Percentiles rank a stretch among this genome's conserved stretches.
Conservation (phyloP, 2,888 invertebrate genomes). For the Tortrix viridana region DNA sequence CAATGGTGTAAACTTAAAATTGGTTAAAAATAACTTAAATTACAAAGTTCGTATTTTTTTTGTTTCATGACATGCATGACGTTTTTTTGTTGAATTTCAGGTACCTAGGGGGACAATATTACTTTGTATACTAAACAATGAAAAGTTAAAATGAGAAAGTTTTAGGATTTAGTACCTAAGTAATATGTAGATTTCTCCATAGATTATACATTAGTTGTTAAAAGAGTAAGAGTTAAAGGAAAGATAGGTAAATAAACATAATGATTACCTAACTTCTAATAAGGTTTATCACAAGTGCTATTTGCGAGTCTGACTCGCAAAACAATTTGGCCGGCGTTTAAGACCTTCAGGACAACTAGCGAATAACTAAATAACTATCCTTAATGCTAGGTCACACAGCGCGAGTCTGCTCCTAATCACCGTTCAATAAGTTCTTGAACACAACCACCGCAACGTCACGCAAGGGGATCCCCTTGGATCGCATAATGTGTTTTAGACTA, state of each 20-base stretch:
- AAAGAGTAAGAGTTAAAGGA: constrained; percentile 19
- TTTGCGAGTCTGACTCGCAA: constrained; percentile 63
- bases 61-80: constrained; percentile 45
- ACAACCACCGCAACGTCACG: no score
- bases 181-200: constrained; percentile 19
- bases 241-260: constrained; percentile 31
- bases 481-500: no score
- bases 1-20: constrained; percentile 40
- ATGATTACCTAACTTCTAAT: constrained; percentile 30
- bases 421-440: background rate
- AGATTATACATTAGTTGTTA: constrained; percentile 23
- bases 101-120: constrained; percentile 76
- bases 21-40: constrained; percentile 38
- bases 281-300: constrained; percentile 64
- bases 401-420: background rate
- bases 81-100: constrained; percentile 64
- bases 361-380: constrained; percentile 43
- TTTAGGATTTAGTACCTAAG: constrained; percentile 26
- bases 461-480: no score
- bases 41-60: constrained; percentile 35
- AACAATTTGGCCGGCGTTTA: constrained; percentile 35
- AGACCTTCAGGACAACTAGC: constrained; percentile 44
- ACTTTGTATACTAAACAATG: constrained; percentile 43
- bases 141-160: constrained; percentile 41
- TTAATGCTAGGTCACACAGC: background rate